A percentile compares a stretch with the other conserved stretches of the same genome.
Conservation (phyloP, 2,888 invertebrate species). For the Xestobium rufovillosum region DNA sequence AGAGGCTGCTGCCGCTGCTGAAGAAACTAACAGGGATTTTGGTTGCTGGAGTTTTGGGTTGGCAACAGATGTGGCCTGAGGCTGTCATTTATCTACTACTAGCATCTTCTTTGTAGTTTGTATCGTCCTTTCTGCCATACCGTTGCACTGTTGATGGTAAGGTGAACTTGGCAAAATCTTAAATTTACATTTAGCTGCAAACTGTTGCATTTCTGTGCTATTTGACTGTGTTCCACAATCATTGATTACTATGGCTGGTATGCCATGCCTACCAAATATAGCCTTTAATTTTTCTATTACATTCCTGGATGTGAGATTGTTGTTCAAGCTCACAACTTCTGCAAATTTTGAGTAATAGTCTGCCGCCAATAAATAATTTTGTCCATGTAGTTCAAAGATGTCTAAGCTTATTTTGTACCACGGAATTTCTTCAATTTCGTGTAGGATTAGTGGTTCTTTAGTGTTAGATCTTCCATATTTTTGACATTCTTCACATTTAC, state of each 20-base stretch:
- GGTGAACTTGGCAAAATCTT: neutral
- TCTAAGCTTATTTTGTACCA: constrained; percentile 12
- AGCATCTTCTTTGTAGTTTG: neutral
- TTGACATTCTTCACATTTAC: constrained; percentile 5
- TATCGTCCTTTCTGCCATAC: constrained; percentile 1
- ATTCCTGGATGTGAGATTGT: constrained; percentile 9
- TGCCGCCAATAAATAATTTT: constrained; percentile 11
- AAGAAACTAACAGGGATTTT: too few relatives aligned
- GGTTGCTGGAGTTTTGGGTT: too few relatives aligned
- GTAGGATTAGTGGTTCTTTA: constrained; percentile 13
- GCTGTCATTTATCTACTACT: too few relatives aligned
- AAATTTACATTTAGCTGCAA: constrained; percentile 17
- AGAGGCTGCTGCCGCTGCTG: too few relatives aligned
- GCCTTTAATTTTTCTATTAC: constrained; percentile 15
- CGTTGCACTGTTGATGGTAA: constrained; percentile 2
- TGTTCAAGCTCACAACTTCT: constrained; percentile 10
- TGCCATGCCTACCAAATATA: constrained; percentile 17
- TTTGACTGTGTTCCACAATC: constrained; percentile 15
- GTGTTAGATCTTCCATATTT: constrained; percentile 9
- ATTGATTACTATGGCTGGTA: constrained; percentile 17
- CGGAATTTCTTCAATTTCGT: constrained; percentile 18
- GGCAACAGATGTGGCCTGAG: too few relatives aligned
- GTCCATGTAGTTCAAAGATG: constrained; percentile 8
- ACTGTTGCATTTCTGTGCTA: constrained; percentile 9
- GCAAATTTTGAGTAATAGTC: constrained; percentile 16